Base-by-base conservation (phyloP, 2,113 vertebrate species). In the Orycteropus afer region DNA sequence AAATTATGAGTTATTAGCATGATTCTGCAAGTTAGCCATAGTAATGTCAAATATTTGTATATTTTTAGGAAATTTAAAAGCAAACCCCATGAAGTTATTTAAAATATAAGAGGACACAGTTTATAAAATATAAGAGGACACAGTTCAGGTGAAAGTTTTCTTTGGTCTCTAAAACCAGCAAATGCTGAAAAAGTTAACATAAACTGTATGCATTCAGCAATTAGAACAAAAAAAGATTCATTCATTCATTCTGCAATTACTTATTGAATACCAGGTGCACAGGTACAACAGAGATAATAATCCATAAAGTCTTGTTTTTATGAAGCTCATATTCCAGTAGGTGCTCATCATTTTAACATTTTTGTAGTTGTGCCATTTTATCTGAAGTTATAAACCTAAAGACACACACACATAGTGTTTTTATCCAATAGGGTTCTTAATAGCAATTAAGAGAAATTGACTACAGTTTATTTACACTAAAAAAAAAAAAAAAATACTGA, bases 321-420 rank as follows among this genome's bases (percentile, higher is more conserved):
- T 32, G 25, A 84, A 76, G 0, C 78, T 77, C 73, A 25, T 59
- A 61, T 67, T 81, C 63, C 77, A 59, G 34, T 53, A 78, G n/a
- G 82, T 13, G 8, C 25, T 81, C 23, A 76, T 27, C 6, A 59
- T 82, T 94, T 85, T 65, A 69, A 1, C 8, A 61, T 57, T 81
- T 81, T 83, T 42, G 32, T 79, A 79, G 59, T 84, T 96, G 90
- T 80, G 84, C 18, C 32, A 78, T 55, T 85, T 63, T 67, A 47
- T 57, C 27, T 79, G n/a, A 34, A 96, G 32, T 49, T 67, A 11
- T 81, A 27, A 69, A 69, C 37, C 34, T 23, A 20, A 22, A 55
- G 15, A 49, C 8, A 61, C 23, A 25, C 1, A 51, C 13, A 42
- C 7, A 34, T 8, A 69, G 4, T 40, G n/a, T 93, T 88, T 90